Base-by-base conservation (phyloP, 1,140 invertebrate species). In the Drosophila athabasca region DNA sequence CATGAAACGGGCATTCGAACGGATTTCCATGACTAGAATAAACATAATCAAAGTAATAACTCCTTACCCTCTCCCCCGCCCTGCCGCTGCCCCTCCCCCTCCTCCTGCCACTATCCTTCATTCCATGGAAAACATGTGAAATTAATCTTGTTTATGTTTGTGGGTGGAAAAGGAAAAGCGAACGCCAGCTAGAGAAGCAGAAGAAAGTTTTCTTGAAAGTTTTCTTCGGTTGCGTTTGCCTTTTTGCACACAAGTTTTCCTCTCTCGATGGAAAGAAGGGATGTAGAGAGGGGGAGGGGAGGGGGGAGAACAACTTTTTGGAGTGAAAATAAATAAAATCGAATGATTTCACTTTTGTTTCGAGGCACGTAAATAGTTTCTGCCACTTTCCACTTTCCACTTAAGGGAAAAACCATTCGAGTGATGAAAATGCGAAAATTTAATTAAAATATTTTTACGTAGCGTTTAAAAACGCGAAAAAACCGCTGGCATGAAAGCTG, bases 31-130 rank as follows among this genome's bases (percentile, higher is more conserved):
- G 83, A 82, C 82, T 87, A 87, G 76, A 85, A 85, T 85, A 85
- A 85, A 88, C 82, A 85, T 85, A 88, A 85, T 85, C 83, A 85
- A 88, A 85, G 83, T 85, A 85, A 85, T 87, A 85, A 87, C 82
- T 82, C 62, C 35, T 39, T 50, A 64, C 55, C 67, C 64, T 17
- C 35, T 62, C 39, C 19, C 39, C n/a, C 29, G 4, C 11, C 51
- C 43, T 9, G 24, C 24, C 24, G 8, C 8, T 2, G 24, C 17
- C 6, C n/a, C 15, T 3, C 9, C 31, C 9, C 11, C 35, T 39
- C 24, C 39, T 15, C 43, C 45, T 29, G n/a, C 50, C 54, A 17
- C 8, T 13, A 11, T 24, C 26, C 43, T 41, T 57, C 53, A 60
- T 50, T 60, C 35, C 70, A 51, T 51, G 44, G 45, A 41, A 62